Evolutionary conservation across 92 coral and sea anemone species (phyloP).

Genomic region (Palythoa heliodiscus): DNA sequence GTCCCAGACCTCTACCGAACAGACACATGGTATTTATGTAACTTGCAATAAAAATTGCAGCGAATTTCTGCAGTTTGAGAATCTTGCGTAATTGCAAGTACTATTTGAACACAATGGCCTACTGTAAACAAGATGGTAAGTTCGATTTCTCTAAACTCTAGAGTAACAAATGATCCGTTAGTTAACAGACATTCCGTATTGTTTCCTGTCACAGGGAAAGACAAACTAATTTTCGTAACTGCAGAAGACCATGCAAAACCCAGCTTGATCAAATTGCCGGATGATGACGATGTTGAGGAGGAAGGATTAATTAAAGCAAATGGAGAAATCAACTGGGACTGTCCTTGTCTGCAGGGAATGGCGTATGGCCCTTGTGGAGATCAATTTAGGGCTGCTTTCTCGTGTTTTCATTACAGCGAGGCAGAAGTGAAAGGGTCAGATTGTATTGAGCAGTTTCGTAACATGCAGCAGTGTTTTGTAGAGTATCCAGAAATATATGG

Average conservation of each 20-base stretch:
- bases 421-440: slow-evolving; percentile 94
- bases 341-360: slow-evolving; percentile 99
- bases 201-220: slow-evolving; percentile 75
- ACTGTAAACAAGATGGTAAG: slow-evolving; percentile 95
- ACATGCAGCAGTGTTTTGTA: slow-evolving; percentile 93
- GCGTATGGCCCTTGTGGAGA: slow-evolving; percentile 98
- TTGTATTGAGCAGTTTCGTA: slow-evolving; percentile 91
- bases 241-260: slow-evolving; percentile 86
- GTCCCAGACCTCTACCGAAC: slow-evolving; percentile 6
- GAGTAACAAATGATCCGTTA: neutral
- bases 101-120: slow-evolving; percentile 66
- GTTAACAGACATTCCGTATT: neutral
- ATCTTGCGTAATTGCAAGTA: neutral
- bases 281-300: slow-evolving; percentile 86
- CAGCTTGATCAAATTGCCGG: slow-evolving; percentile 67
- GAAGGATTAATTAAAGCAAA: slow-evolving; percentile 94
- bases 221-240: slow-evolving; percentile 90
- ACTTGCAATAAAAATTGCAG: too few relatives aligned
- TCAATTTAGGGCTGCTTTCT: slow-evolving; percentile 89
- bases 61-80: neutral
- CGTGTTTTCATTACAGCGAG: slow-evolving; percentile 96
- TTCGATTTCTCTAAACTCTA: neutral
- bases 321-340: slow-evolving; percentile 99
- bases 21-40: slow-evolving; percentile 18
- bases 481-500: slow-evolving; percentile 95